Percentiles rank a stretch among this genome's conserved stretches.
These are phyloP conservation scores for Grantiella picta DNA, from an alignment of 2,113 vertebrate genomes.

Conservation along the genomic window DNA sequence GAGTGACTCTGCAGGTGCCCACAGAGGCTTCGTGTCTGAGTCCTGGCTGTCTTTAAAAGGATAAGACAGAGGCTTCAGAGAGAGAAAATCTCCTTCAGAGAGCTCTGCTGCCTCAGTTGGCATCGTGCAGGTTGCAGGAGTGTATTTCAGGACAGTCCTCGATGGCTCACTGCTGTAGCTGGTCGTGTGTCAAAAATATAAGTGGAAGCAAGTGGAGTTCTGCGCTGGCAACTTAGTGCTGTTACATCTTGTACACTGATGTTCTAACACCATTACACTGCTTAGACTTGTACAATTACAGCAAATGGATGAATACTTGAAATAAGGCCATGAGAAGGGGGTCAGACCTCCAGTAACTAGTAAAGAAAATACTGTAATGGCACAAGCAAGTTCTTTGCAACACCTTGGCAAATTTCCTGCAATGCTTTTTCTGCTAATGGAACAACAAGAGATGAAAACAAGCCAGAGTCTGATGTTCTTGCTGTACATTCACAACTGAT, in stretches of 20 bases:
- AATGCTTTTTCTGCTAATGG: neutral
- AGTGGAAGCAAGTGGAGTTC: neutral
- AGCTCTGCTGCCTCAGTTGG: neutral
- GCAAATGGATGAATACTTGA: neutral
- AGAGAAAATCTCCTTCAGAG: neutral
- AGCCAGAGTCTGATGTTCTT: neutral
- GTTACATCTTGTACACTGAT: neutral
- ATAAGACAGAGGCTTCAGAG: neutral
- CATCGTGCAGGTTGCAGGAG: neutral
- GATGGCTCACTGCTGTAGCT: neutral
- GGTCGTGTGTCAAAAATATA: neutral
- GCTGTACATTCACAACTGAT: neutral
- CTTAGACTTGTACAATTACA: neutral
- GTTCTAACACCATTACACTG: neutral
- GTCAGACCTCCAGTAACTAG: neutral
- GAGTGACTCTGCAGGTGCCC: neutral
- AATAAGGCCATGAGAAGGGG: neutral
- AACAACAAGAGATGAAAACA: slow-evolving; percentile 3
- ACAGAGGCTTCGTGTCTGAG: neutral
- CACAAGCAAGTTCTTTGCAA: neutral
- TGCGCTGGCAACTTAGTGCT: neutral
- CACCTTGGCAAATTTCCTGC: neutral
- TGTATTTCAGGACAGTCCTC: neutral
- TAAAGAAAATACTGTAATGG: neutral
- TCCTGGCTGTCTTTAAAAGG: neutral